Evolutionary conservation across 1,140 invertebrate genomes (phyloP).

Genomic region (Drosophila murphyi): DNA sequence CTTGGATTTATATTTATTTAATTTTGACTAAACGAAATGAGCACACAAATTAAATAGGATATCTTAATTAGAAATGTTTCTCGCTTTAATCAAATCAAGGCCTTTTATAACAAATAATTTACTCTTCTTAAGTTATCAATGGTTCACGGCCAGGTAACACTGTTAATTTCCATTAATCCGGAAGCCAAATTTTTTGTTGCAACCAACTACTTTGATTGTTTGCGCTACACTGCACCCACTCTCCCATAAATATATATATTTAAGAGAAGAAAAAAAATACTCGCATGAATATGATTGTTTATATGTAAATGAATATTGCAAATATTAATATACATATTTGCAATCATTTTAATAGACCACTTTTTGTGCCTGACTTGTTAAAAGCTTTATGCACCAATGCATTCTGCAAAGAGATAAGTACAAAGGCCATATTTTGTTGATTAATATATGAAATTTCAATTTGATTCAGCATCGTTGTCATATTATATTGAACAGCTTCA

Average conservation of each 20-base stretch:
- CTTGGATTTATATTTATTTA: not conserved
- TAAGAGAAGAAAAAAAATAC: not conserved
- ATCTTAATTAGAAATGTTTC: not conserved
- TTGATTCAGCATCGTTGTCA: conserved; percentile 6
- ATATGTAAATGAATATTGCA: conserved; percentile 1
- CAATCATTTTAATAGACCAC: conserved; percentile 76
- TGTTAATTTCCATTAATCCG: conserved; percentile 63
- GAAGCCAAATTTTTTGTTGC: conserved; percentile 49
- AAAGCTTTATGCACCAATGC: conserved; percentile 65
- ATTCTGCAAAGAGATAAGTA: conserved; percentile 36
- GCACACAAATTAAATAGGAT: not conserved
- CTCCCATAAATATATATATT: conserved; percentile 3
- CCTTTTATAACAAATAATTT: not conserved
- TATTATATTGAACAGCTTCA: conserved; percentile 45
- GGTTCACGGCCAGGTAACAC: conserved; percentile 28
- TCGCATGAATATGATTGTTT: not conserved
- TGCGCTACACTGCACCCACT: conserved; percentile 47
- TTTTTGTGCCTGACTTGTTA: conserved; percentile 58
- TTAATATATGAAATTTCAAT: conserved; percentile 62
- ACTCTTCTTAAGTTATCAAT: not conserved
- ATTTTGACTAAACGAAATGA: not conserved
- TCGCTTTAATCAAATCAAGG: too few relatives aligned
- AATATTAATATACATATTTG: conserved; percentile 33
- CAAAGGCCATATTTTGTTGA: conserved; percentile 29
- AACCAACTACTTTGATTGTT: conserved; percentile 67